A percentile compares a stretch with the other conserved stretches of the same genome.
phyloP scores from a whole-genome alignment of 2,797 vertebrate species.

The Hippocampus kuda region DNA sequence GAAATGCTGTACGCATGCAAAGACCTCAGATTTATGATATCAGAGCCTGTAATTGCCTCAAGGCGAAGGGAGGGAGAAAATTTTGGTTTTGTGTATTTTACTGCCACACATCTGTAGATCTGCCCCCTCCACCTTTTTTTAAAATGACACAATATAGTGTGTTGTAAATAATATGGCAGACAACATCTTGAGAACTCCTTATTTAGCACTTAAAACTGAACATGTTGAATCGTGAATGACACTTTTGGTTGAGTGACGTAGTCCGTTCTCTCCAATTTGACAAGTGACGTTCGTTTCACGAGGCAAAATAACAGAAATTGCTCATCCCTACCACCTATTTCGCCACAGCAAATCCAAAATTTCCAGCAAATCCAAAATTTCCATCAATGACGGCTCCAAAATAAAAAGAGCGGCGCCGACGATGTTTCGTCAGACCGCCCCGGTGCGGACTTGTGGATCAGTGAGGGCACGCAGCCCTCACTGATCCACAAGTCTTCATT shows the following conservation, averaged over 20 bases:
- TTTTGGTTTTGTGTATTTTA: no score
- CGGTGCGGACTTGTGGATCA: no score
- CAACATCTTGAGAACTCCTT: background rate
- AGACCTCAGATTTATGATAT: background rate
- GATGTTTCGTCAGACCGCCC: background rate
- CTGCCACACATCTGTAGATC: no score
- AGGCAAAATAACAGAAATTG: background rate
- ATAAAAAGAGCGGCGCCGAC: background rate
- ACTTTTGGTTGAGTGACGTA: background rate
- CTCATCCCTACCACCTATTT: background rate
- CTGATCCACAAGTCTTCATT: conserved; percentile 21
- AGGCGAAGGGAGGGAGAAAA: no score
- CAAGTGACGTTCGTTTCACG: background rate
- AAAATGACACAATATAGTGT: no score
- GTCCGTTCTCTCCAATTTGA: background rate
- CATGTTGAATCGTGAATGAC: background rate
- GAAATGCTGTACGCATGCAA: no score
- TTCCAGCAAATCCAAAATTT: background rate
- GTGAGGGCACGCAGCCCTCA: no score
- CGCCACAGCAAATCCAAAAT: background rate
- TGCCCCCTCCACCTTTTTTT: no score
- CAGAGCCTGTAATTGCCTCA: background rate
- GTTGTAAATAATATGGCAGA: background rate
- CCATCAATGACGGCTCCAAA: background rate
- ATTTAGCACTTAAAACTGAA: background rate